Evolutionary conservation across 1,140 invertebrate species (phyloP).

Genomic region (Tribolium castaneum): DNA sequence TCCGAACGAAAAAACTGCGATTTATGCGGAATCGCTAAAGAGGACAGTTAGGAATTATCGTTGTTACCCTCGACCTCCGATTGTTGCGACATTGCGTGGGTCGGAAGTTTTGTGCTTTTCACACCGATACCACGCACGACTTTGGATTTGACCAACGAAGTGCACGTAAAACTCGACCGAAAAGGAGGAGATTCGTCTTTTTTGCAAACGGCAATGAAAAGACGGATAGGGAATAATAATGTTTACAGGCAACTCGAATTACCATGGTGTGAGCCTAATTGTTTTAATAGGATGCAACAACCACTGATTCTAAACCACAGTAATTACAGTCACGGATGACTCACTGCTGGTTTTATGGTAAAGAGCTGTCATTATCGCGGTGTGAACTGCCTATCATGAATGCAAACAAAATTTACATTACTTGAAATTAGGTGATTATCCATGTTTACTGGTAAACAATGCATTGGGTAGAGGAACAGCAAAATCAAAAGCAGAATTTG

Average conservation of each 20-base stretch:
- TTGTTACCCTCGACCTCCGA: background rate
- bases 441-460: background rate
- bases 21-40: background rate
- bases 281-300: background rate
- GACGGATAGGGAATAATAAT: background rate
- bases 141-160: background rate
- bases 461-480: too few relatives aligned
- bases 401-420: background rate
- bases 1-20: background rate
- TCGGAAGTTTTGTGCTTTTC: background rate
- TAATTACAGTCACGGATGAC: conserved; percentile 23
- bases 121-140: background rate
- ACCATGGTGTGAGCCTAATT: background rate
- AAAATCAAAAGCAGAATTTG: too few relatives aligned
- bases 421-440: background rate
- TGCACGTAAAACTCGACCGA: background rate
- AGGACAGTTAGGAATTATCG: conserved; percentile 15
- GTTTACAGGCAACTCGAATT: background rate
- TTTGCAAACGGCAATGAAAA: background rate
- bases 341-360: conserved; percentile 14
- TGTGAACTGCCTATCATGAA: background rate
- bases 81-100: background rate
- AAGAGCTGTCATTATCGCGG: background rate
- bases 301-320: background rate
- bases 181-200: too few relatives aligned